Evolutionary conservation across 2,888 invertebrate species (phyloP).

Genomic region (Euproctis similis): DNA sequence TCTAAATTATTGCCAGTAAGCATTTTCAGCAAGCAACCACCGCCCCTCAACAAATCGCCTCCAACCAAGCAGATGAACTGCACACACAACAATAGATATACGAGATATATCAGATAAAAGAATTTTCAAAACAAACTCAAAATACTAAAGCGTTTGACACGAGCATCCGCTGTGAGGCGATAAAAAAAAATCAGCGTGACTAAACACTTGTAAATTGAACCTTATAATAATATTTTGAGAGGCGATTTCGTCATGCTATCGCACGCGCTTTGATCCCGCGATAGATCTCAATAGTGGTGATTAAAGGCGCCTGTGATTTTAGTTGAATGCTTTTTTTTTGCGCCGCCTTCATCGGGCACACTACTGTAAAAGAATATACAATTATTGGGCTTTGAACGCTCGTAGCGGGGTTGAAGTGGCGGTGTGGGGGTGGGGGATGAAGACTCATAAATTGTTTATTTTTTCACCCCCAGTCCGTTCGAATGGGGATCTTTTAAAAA

Average conservation of each 20-base stretch:
- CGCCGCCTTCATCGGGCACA: slow-evolving; percentile 66
- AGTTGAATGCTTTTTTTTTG: slow-evolving; percentile 71
- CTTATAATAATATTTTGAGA: slow-evolving; percentile 59
- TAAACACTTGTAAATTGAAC: slow-evolving; percentile 50
- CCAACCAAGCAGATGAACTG: slow-evolving; percentile 61
- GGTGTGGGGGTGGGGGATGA: slow-evolving; percentile 44
- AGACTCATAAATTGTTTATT: slow-evolving; percentile 71
- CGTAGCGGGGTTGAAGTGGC: slow-evolving; percentile 56
- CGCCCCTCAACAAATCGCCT: slow-evolving; percentile 62
- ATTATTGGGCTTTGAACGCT: slow-evolving; percentile 74
- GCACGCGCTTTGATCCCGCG: slow-evolving; percentile 66
- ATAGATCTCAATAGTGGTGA: slow-evolving; percentile 76
- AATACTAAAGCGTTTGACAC: slow-evolving; percentile 76
- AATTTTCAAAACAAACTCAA: slow-evolving; percentile 77
- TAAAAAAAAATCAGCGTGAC: slow-evolving; percentile 62
- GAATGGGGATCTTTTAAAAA: slow-evolving; percentile 64
- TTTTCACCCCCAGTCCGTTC: slow-evolving; percentile 39
- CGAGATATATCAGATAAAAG: slow-evolving; percentile 75
- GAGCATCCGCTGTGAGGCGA: slow-evolving; percentile 72
- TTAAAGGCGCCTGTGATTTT: slow-evolving; percentile 76
- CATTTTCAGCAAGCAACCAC: slow-evolving; percentile 57
- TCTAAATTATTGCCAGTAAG: slow-evolving; percentile 74
- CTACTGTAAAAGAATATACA: slow-evolving; percentile 77
- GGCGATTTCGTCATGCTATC: slow-evolving; percentile 53
- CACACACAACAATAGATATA: slow-evolving; percentile 60